Evolutionary conservation across 2,797 vertebrate species (phyloP), one percentile per base, ranked within the genome.

Genomic region (Pachyuromys duprasi): DNA sequence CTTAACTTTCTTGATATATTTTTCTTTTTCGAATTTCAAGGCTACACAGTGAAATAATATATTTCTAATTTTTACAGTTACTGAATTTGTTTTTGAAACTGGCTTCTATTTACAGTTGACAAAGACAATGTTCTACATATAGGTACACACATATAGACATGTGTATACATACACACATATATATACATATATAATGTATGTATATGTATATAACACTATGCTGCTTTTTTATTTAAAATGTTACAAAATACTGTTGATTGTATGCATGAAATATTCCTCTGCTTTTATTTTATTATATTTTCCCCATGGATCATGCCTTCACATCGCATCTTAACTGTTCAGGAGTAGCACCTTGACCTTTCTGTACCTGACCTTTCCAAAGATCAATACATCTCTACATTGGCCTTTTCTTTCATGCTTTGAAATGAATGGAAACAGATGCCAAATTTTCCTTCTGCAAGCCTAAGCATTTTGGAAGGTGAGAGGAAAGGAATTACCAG

Each of bases 281-380:
- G 3, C 5, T 57, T 72, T 89, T 74, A 14, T 36, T 81, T 60
- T 63, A 49, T 88, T 22, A 3, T 63, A 93, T 92, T 76, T 78
- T 83, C 3, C 22, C 70, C 11, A 2, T 81, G 45, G 7, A 94
- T 90, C 20, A 63, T 81, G n/a, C 22, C 24, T 11, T 96, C 0
- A 0, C 76, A 96, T 65, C 45, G 36, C 89, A 72, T 96, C 2
- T 28, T 78, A 36, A 93, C 92, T 97, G 82, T 93, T 98, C 89
- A 95, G 55, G 97, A 97, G 94, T 95, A 97, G 95, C 87, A 83
- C 80, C 17, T 1, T 97, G 98, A 98, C 98, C 98, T 98, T 98
- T 98, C 96, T 98, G 95, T 89, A 97, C 94, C 96, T 98, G 98
- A 98, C 97, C 98, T 99, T 98, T 98, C 97, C 96, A 95, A 97